These are phyloP conservation scores for Nephrotoma flavescens DNA, from an alignment of 2,888 invertebrate species.

Conservation along the genomic window DNA sequence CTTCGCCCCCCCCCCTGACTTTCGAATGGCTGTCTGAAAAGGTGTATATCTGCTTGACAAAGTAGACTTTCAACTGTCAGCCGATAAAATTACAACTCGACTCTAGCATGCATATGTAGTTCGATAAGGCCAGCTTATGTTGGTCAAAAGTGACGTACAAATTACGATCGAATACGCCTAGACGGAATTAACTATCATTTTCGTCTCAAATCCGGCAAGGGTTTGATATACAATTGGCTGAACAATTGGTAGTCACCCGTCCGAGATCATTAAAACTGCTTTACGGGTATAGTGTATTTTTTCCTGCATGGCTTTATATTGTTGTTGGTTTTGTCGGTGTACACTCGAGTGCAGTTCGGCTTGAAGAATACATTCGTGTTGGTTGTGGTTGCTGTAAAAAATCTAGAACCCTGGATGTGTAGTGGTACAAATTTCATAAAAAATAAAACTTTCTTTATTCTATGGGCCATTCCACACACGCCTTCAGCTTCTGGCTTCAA, in stretches of 20 bases:
- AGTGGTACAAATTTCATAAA: too few species aligned
- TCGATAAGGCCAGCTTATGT: background rate
- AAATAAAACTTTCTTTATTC: too few species aligned
- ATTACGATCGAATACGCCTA: background rate
- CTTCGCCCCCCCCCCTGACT: too few species aligned
- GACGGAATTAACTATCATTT: background rate
- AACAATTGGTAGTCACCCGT: background rate
- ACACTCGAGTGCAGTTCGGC: too few species aligned
- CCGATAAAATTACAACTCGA: background rate
- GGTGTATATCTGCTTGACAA: background rate
- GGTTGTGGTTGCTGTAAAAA: too few species aligned
- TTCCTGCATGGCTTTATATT: too few species aligned
- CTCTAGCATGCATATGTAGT: background rate
- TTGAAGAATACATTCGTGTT: too few species aligned
- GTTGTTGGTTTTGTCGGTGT: too few species aligned
- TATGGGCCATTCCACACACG: too few species aligned
- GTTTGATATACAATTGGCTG: background rate
- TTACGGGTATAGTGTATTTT: too few species aligned
- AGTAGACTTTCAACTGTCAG: background rate
- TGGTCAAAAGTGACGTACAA: background rate
- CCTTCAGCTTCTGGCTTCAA: too few species aligned
- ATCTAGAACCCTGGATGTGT: too few species aligned
- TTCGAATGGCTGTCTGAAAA: background rate
- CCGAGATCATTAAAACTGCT: background rate
- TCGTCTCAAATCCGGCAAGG: background rate